A percentile compares a stretch with the other conserved stretches of the same genome.
Evolutionary conservation across 1,140 invertebrate species (phyloP).

Genomic region (Mycetomoellerius zeteki): DNA sequence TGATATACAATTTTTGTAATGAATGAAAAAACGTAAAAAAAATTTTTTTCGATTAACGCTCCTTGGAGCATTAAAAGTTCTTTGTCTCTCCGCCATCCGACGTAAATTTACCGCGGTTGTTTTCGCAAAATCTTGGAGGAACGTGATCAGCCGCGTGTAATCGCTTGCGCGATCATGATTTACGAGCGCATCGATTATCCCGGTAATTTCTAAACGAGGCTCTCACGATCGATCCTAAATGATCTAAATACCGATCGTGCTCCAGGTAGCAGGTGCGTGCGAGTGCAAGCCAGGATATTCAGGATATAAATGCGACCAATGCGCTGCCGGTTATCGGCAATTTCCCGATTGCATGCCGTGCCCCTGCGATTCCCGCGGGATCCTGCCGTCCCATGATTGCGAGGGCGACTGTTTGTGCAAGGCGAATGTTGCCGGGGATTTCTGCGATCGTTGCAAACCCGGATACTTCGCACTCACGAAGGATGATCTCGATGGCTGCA

Average conservation of each 20-base stretch:
- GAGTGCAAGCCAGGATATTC: slow-evolving; percentile 94
- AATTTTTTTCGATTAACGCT: background rate
- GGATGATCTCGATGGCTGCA: slow-evolving; percentile 94
- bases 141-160: slow-evolving; percentile 7
- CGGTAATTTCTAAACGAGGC: background rate
- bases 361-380: slow-evolving; percentile 93
- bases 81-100: background rate
- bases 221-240: slow-evolving; percentile 42
- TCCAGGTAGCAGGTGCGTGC: slow-evolving; percentile 91
- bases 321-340: slow-evolving; percentile 93
- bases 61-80: background rate
- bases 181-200: slow-evolving; percentile 31
- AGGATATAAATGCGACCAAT: slow-evolving; percentile 94
- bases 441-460: slow-evolving; percentile 93
- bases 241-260: slow-evolving; percentile 42
- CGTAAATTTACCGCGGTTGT: background rate
- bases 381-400: slow-evolving; percentile 90
- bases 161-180: slow-evolving; percentile 25
- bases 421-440: slow-evolving; percentile 92
- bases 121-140: background rate
- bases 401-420: slow-evolving; percentile 95
- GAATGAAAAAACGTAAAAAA: background rate
- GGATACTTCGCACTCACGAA: slow-evolving; percentile 94
- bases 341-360: slow-evolving; percentile 94
- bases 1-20: background rate